Percentiles rank a stretch among this genome's conserved stretches.
These are phyloP conservation scores for Tromatobia lineatoria DNA, from an alignment of 2,888 invertebrate genomes.

Conservation along the genomic window DNA sequence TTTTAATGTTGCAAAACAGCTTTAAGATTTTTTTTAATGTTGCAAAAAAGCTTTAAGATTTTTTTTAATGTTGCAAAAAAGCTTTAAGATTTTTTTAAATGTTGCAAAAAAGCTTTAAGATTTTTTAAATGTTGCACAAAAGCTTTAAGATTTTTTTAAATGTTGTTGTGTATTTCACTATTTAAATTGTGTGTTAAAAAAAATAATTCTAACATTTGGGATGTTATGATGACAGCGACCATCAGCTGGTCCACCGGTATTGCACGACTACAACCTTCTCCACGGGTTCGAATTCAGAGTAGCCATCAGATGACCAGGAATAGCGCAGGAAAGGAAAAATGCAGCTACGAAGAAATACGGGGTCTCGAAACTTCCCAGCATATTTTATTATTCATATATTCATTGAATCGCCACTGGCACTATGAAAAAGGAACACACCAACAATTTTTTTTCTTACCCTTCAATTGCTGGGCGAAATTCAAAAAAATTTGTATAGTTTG, in stretches of 20 bases:
- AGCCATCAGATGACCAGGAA: slow-evolving; percentile 12
- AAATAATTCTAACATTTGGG: too few relatives aligned
- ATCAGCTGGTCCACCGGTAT: slow-evolving; percentile 18
- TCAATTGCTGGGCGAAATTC: background rate
- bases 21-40: too few relatives aligned
- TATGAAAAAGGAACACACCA: background rate
- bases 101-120: too few relatives aligned
- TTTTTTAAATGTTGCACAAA: too few relatives aligned
- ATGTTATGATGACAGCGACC: background rate
- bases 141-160: too few relatives aligned
- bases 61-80: too few relatives aligned
- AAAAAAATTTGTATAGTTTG: background rate
- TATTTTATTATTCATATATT: slow-evolving; percentile 38
- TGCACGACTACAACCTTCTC: slow-evolving; percentile 1
- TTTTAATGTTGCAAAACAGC: too few relatives aligned
- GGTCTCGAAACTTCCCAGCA: background rate
- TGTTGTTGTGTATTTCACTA: too few relatives aligned
- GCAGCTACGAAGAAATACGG: background rate
- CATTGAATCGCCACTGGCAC: slow-evolving; percentile 2
- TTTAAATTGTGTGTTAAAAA: too few relatives aligned
- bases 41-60: too few relatives aligned
- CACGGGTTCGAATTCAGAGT: slow-evolving; percentile 25
- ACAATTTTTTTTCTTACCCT: background rate
- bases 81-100: too few relatives aligned
- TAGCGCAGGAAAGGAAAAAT: background rate